phyloP scores from a whole-genome alignment of 2,113 vertebrate genomes.

The Hypomesus transpacificus region DNA sequence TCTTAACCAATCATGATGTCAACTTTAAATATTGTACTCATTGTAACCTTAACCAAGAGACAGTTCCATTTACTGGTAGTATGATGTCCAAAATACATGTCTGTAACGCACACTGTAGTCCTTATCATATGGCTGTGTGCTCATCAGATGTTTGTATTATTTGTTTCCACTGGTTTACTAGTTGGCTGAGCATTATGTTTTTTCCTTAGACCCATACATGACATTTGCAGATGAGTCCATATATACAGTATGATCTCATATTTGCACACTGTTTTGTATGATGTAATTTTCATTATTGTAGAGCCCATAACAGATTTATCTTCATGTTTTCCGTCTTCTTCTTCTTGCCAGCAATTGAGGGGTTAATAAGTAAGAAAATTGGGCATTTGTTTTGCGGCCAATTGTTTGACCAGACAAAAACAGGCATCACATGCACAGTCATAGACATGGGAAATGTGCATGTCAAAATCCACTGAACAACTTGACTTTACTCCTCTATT shows the following conservation, averaged over 20 bases:
- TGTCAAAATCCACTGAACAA: constrained; percentile 57
- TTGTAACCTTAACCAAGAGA: no score
- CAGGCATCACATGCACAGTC: constrained; percentile 11
- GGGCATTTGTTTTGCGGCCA: no score
- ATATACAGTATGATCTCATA: not conserved
- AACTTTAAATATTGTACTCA: no score
- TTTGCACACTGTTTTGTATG: constrained; percentile 2
- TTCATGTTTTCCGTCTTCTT: constrained; percentile 64
- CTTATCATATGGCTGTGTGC: not conserved
- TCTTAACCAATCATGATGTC: no score
- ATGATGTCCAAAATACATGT: no score
- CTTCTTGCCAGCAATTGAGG: constrained; percentile 79
- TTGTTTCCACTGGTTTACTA: not conserved
- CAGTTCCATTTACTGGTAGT: no score
- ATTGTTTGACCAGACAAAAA: constrained; percentile 5
- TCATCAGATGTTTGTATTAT: no score
- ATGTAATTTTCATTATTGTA: constrained; percentile 39
- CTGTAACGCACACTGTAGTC: not conserved
- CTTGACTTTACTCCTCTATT: constrained; percentile 62
- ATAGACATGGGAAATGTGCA: constrained; percentile 54
- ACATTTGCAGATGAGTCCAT: not conserved
- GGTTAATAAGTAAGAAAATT: constrained; percentile 79
- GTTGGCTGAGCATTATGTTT: not conserved
- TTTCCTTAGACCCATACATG: not conserved
- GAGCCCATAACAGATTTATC: constrained; percentile 66